Base-by-base conservation (phyloP, 2,797 vertebrate species). In the Hydrocynus forskahlii region DNA sequence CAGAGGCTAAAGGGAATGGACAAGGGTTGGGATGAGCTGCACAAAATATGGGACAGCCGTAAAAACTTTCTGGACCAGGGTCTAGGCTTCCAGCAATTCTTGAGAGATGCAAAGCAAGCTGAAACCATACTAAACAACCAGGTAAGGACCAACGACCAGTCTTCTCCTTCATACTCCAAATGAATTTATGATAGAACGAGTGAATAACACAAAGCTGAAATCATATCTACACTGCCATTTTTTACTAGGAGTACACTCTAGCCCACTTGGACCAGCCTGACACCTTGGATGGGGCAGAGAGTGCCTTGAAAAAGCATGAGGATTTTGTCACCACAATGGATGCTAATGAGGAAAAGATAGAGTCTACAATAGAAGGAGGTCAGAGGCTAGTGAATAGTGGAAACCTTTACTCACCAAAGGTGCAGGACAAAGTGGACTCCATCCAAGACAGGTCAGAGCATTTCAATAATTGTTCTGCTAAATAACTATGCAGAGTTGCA, bases 121-220 rank as follows among this genome's bases (percentile, higher is more conserved):
- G 97, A 97, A 76, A 89, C 95, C 83, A 95, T 98, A 79, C 95
- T 99, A 79, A 95, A 96, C 90, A 99, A 96, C 85, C 98, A 99
- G 97, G 98, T 99, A 92, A 74, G 57, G 2, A 59, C 23, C 21
- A 7, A 16, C 45, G 16, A 1, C 6, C 9, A 19, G 25, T 21
- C 1, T 83, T 50, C 66, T 70, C 2, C 25, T 62, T 54, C 38
- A 62, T 23, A 55, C 7, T 52, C 17, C 14, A 75, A 45, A 57
- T 54, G 1, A 9, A 57, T 78, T 13, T 38, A 57, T 21, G 35
- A 16, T 29, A 23, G 7, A 12, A 35, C n/a, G 3, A 55, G 8
- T 48, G 4, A 48, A 4, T 19, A 40, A 40, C 63, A 29, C 23
- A 25, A 54, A 75, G 64, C 23, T 14, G 14, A 21, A 70, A 62